A percentile compares a stretch with the other conserved stretches of the same genome.
Evolutionary conservation across 2,113 vertebrate species (phyloP).

Genomic region (Rhea americana): DNA sequence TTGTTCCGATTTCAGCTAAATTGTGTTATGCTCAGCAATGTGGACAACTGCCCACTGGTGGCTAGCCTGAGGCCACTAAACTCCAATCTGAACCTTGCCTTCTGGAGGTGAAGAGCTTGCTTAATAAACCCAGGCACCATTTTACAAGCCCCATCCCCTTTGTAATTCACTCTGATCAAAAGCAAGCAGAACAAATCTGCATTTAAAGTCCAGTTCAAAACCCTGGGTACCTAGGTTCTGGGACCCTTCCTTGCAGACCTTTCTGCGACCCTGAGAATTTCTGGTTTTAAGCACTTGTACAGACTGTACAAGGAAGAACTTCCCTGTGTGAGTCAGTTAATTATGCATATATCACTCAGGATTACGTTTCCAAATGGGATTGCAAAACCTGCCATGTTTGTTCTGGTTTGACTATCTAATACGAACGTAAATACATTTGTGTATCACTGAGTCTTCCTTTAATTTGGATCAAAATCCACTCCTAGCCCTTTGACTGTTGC

Average conservation of each 20-base stretch:
- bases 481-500: neutral
- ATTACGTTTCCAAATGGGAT: neutral
- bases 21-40: constrained; percentile 33
- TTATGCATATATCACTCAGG: fast-evolving
- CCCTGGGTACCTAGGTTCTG: neutral
- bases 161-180: neutral
- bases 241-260: neutral
- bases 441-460: neutral
- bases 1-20: constrained; percentile 60
- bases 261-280: neutral
- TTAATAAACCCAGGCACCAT: neutral
- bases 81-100: constrained; percentile 25
- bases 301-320: neutral
- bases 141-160: neutral
- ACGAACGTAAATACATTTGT: neutral
- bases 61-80: constrained; percentile 20
- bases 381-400: neutral
- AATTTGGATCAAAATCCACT: neutral
- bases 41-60: constrained; percentile 25
- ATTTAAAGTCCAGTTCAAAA: neutral
- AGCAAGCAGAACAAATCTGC: neutral
- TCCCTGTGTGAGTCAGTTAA: neutral
- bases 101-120: constrained; percentile 8
- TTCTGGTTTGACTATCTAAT: neutral
- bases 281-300: neutral